phyloP scores from a whole-genome alignment of 2,888 invertebrate genomes.

The Agonopterix arenella region DNA sequence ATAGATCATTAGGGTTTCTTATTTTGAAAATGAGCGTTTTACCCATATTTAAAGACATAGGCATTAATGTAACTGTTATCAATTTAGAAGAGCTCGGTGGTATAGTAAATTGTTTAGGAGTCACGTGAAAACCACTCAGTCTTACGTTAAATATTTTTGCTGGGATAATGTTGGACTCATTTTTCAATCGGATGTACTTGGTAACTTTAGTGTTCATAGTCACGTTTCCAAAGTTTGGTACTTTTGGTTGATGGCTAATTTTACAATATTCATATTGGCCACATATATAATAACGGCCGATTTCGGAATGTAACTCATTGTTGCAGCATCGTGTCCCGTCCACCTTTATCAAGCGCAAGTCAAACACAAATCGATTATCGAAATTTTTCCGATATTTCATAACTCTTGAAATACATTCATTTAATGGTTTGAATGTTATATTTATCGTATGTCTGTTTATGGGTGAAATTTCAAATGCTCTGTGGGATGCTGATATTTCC shows the following conservation, averaged over 20 bases:
- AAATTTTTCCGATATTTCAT: slow-evolving; percentile 31
- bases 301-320: slow-evolving; percentile 56
- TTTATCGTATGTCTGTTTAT: slow-evolving; percentile 34
- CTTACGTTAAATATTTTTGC: slow-evolving; percentile 55
- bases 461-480: slow-evolving; percentile 44
- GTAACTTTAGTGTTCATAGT: slow-evolving; percentile 41
- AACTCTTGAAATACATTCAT: slow-evolving; percentile 55
- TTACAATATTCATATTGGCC: slow-evolving; percentile 71
- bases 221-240: slow-evolving; percentile 62
- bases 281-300: slow-evolving; percentile 72
- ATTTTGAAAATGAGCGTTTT: slow-evolving; percentile 41
- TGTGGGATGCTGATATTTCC: slow-evolving; percentile 60
- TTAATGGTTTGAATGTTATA: slow-evolving; percentile 52
- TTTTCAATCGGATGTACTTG: slow-evolving; percentile 55
- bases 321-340: slow-evolving; percentile 52
- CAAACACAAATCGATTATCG: slow-evolving; percentile 56
- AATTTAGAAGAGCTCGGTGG: slow-evolving; percentile 43
- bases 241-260: slow-evolving; percentile 62
- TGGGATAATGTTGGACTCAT: slow-evolving; percentile 52
- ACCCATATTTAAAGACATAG: slow-evolving; percentile 38
- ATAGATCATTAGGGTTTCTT: slow-evolving; percentile 38
- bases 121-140: slow-evolving; percentile 50
- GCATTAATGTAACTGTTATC: slow-evolving; percentile 41
- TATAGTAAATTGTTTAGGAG: slow-evolving; percentile 50
- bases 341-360: slow-evolving; percentile 53